Conservation (phyloP, 2,113 vertebrate genomes). For the Tragelaphus buxtoni region DNA sequence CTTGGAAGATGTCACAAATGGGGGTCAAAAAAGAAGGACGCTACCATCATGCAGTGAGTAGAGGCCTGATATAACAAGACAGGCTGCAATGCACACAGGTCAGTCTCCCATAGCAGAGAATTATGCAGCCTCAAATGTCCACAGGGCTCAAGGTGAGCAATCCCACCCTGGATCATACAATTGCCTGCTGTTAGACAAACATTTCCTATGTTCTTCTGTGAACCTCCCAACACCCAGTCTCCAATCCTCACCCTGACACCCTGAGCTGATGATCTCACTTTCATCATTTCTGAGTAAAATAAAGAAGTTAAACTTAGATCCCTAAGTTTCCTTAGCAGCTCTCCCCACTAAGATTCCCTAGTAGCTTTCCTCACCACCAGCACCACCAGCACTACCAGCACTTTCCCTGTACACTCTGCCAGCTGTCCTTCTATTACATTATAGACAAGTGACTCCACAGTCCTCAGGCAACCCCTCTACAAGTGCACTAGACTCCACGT, state of each 20-base stretch:
- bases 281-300: background rate
- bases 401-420: background rate
- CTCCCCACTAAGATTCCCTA: rapidly evolving
- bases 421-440: background rate
- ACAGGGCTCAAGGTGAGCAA: background rate
- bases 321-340: background rate
- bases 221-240: background rate
- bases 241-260: background rate
- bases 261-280: background rate
- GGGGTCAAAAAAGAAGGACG: background rate
- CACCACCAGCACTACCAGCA: background rate
- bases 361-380: background rate
- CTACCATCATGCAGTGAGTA: background rate
- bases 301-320: background rate
- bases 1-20: background rate
- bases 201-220: background rate
- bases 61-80: background rate
- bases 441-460: background rate
- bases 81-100: background rate
- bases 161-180: background rate
- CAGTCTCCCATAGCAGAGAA: background rate
- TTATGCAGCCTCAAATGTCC: background rate
- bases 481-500: background rate
- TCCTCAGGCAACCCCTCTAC: background rate
- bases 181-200: background rate